Conservation (phyloP, 1,140 invertebrate genomes). For the Oncopeltus fasciatus region DNA sequence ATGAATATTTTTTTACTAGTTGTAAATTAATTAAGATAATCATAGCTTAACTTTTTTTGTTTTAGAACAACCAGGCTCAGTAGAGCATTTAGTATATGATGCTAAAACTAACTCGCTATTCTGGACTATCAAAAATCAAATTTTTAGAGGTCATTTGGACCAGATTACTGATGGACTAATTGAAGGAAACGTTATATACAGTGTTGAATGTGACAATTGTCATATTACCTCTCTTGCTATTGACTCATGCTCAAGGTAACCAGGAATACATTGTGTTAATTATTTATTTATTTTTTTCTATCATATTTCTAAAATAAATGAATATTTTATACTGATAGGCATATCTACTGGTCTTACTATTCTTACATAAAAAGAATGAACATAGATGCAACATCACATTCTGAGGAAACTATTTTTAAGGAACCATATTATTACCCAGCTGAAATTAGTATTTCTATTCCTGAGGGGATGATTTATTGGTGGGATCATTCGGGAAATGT, state of each 20-base stretch:
- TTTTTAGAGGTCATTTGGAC: background rate
- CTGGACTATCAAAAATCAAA: background rate
- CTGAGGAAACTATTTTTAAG: background rate
- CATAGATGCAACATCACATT: background rate
- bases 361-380: background rate
- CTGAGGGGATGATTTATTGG: too few species aligned
- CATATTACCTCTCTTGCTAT: background rate
- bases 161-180: background rate
- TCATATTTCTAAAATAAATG: background rate
- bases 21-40: too few species aligned
- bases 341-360: background rate
- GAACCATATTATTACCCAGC: too few species aligned
- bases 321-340: background rate
- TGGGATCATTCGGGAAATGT: too few species aligned
- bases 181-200: background rate
- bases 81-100: background rate
- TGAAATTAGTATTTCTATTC: too few species aligned
- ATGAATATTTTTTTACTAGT: too few species aligned
- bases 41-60: background rate
- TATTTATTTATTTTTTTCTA: background rate
- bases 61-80: background rate
- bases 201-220: background rate
- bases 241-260: background rate
- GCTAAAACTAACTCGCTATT: background rate
- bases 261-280: background rate